Conservation (phyloP, 2,888 invertebrate genomes). For the Sinohyriopsis cumingii region DNA sequence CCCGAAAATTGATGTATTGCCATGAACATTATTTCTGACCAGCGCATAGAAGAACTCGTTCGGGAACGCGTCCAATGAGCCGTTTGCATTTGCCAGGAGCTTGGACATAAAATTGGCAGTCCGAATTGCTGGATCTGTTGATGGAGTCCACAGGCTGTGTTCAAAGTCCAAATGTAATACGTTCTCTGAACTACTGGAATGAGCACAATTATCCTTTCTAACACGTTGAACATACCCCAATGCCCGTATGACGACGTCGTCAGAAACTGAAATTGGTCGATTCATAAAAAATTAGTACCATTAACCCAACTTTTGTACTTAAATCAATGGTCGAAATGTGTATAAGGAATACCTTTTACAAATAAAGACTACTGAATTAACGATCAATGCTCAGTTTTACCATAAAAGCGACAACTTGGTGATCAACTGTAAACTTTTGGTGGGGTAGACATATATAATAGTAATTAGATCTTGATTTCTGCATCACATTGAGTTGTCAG, state of each 20-base stretch:
- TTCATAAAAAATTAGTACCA: too few species aligned
- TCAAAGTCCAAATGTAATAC: constrained; percentile 48
- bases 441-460: too few species aligned
- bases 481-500: too few species aligned
- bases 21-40: constrained; percentile 54
- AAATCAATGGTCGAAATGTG: too few species aligned
- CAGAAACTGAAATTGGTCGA: too few species aligned
- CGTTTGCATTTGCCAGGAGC: constrained; percentile 19
- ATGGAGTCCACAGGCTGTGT: constrained; percentile 40
- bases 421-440: too few species aligned
- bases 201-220: constrained; percentile 34
- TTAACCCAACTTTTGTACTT: too few species aligned
- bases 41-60: constrained; percentile 36
- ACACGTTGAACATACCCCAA: constrained; percentile 54
- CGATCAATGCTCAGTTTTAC: too few species aligned
- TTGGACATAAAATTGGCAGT: constrained; percentile 49
- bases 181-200: constrained; percentile 46
- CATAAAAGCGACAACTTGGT: too few species aligned
- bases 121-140: constrained; percentile 49
- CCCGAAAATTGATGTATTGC: constrained; percentile 42
- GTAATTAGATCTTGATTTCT: too few species aligned
- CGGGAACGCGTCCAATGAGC: constrained; percentile 7
- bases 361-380: too few species aligned
- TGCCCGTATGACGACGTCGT: constrained; percentile 13
- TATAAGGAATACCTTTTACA: too few species aligned